Evolutionary conservation across 2,113 vertebrate genomes (phyloP), one percentile per base, ranked within the genome.

Genomic region (Lampris incognitus): DNA sequence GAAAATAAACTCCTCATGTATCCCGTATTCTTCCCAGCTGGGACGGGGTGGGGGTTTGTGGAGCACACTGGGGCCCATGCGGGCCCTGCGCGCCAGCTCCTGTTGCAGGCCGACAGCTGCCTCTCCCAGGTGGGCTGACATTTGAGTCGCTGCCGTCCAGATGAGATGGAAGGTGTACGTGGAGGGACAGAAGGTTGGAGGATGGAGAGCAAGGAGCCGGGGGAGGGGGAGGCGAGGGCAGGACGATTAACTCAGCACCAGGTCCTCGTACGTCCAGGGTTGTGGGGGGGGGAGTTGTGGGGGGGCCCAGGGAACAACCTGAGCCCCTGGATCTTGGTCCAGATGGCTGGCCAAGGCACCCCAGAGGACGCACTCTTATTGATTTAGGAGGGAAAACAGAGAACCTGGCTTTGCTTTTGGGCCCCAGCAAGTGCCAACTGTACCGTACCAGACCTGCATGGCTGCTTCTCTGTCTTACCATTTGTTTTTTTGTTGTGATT

Each of bases 41-140:
- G 87, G 87, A 66, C 65, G 24, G 62, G 52, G n/a, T 13, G 0
- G 76, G 86, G 83, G 89, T 41, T 73, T 82, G 24, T 24, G 24
- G 24, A 24, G 24, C 24, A 24, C 24, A 24, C 24, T 24, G 24
- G 24, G 24, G 87, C 77, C 78, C 79, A 72, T 24, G 24, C 24
- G 76, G 84, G 76, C 84, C 86, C 88, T 66, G 73, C 44, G 82
- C 39, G 79, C 64, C 89, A 90, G 91, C 95, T 97, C 94, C 63
- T 13, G 91, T 97, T 96, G 96, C 95, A 97, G 94, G 80, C 93
- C 85, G 81, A 96, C 97, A 99, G 96, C 96, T 98, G 97, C 69
- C 36, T 95, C 92, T 97, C 96, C 97, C 97, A 97, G 96, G 96
- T 97, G 96, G 96, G 96, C 95, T 96, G 97, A 98, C 95, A 99